Percentiles rank a stretch among this genome's conserved stretches.
These are phyloP conservation scores for Athrips mouffetella DNA, from an alignment of 2,888 invertebrate species.

Conservation along the genomic window DNA sequence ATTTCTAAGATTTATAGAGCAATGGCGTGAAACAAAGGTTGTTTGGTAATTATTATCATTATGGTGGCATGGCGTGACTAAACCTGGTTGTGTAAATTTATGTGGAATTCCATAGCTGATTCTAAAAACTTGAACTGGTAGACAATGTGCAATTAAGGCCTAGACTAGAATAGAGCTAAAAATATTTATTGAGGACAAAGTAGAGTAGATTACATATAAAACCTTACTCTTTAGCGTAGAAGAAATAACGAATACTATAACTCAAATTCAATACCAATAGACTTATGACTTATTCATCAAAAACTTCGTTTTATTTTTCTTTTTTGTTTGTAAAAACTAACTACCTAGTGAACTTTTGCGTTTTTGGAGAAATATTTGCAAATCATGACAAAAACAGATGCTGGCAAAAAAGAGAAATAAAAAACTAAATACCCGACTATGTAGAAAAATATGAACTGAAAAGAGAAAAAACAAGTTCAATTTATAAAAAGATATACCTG, in stretches of 20 bases:
- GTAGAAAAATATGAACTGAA: no score
- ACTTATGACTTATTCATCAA: no score
- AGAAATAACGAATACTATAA: background rate
- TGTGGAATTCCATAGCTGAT: conserved; percentile 41
- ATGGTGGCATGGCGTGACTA: conserved; percentile 46
- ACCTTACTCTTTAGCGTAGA: background rate
- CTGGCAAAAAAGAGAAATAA: no score
- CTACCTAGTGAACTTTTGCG: no score
- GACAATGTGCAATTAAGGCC: conserved; percentile 25
- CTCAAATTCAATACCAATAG: no score
- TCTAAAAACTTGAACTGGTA: conserved; percentile 50
- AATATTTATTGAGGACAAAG: conserved; percentile 8
- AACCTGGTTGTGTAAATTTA: conserved; percentile 34
- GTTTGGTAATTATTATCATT: conserved; percentile 38
- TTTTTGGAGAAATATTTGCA: no score
- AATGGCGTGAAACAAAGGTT: conserved; percentile 28
- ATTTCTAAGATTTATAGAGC: conserved; percentile 35
- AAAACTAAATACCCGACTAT: no score
- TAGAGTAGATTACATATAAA: background rate
- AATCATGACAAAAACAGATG: no score
- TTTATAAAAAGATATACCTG: no score
- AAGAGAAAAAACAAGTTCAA: no score
- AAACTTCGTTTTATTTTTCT: no score
- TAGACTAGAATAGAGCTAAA: background rate
- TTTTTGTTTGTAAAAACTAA: no score